A percentile compares a stretch with the other conserved stretches of the same genome.
Conservation (phyloP, 1,140 invertebrate genomes). For the Gonioctena quinquepunctata region DNA sequence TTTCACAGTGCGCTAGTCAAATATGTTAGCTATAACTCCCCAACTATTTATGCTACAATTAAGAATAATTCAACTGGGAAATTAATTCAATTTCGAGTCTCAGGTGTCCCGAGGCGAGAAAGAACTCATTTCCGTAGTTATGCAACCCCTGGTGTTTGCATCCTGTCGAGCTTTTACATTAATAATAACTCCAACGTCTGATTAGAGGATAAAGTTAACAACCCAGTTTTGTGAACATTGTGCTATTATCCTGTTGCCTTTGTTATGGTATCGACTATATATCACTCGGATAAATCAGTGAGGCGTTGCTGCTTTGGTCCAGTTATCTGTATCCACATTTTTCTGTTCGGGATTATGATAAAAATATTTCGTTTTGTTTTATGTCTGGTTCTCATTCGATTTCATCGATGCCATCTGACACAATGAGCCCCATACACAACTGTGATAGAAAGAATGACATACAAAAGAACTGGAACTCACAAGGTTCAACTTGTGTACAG, state of each 20-base stretch:
- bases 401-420: no score
- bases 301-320: not conserved
- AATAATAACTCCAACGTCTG: not conserved
- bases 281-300: not conserved
- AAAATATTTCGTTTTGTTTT: not conserved
- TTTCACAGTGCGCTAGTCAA: no score
- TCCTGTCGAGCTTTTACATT: not conserved
- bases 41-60: not conserved
- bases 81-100: not conserved
- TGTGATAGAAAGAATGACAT: no score
- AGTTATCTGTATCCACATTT: not conserved
- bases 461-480: no score
- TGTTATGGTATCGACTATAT: not conserved
- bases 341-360: not conserved
- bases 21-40: no score
- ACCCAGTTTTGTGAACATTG: not conserved
- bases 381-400: no score
- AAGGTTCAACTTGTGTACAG: no score
- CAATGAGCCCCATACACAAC: no score
- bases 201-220: conserved; percentile 2
- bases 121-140: not conserved
- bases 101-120: not conserved
- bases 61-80: not conserved
- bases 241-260: not conserved
- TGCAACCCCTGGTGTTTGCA: not conserved